Evolutionary conservation across 2,797 vertebrate genomes (phyloP).

Genomic region (Megalops cyprinoides): DNA sequence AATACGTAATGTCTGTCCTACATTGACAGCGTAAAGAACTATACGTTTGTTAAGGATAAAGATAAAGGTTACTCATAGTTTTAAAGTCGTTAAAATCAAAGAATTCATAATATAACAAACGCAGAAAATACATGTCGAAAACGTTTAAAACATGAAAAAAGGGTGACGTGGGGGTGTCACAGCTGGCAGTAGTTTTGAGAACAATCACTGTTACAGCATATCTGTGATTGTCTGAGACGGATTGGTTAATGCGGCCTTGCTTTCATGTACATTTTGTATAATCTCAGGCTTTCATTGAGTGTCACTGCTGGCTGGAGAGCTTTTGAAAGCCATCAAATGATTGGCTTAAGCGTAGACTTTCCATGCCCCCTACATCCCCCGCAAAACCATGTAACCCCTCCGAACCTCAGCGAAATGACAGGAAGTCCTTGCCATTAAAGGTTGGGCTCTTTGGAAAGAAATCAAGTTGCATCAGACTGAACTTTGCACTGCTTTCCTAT

Average conservation of each 20-base stretch:
- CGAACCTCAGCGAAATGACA: not conserved
- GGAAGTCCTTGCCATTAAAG: constrained; percentile 21
- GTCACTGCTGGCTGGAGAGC: not conserved
- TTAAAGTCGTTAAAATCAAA: no score
- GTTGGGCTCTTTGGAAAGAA: constrained; percentile 15
- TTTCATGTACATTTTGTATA: not conserved
- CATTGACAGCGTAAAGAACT: no score
- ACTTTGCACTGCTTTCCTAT: no score
- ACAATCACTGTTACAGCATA: no score
- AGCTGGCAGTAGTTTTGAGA: no score
- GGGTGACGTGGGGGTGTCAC: no score
- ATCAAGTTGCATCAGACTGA: not conserved
- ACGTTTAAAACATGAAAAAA: not conserved
- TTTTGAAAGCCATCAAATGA: not conserved
- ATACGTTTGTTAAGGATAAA: no score
- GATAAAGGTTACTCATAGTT: no score
- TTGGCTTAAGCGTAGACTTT: not conserved
- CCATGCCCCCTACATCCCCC: not conserved
- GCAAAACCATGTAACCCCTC: not conserved
- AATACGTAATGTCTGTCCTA: no score
- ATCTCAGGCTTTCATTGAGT: not conserved
- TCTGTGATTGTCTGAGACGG: no score
- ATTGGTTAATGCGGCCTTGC: not conserved
- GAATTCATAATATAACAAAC: no score
- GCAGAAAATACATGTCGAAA: not conserved